Conservation (phyloP, 2,113 vertebrate species). For the Poicephalus meyeri region DNA sequence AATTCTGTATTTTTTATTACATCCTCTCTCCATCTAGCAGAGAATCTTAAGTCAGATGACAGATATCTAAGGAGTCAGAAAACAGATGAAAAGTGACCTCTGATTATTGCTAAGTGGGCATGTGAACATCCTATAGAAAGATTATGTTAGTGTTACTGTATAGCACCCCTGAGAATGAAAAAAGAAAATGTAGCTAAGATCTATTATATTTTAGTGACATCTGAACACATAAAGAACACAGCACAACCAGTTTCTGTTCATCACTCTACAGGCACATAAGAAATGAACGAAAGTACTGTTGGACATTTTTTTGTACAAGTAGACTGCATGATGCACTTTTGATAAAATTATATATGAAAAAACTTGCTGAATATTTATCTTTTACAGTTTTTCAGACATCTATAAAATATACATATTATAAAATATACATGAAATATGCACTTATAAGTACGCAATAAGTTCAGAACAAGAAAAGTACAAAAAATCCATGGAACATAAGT, state of each 20-base stretch:
- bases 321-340: not conserved
- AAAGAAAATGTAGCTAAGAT: not conserved
- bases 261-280: not conserved
- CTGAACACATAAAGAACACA: not conserved
- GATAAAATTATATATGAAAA: not conserved
- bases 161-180: not conserved
- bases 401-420: not conserved
- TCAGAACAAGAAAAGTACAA: not conserved
- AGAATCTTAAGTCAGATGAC: not conserved
- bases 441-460: not conserved
- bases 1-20: not conserved
- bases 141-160: not conserved
- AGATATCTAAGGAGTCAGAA: not conserved
- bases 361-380: not conserved
- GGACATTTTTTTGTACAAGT: not conserved
- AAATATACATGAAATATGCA: not conserved
- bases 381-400: not conserved
- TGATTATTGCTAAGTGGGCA: not conserved
- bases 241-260: not conserved
- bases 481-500: not conserved
- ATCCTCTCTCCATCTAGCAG: not conserved
- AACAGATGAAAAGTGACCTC: not conserved
- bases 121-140: not conserved
- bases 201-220: not conserved
- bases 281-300: not conserved